Base-by-base conservation (phyloP, 2,888 invertebrate species). In the Vannuccia rotundouncinata region DNA sequence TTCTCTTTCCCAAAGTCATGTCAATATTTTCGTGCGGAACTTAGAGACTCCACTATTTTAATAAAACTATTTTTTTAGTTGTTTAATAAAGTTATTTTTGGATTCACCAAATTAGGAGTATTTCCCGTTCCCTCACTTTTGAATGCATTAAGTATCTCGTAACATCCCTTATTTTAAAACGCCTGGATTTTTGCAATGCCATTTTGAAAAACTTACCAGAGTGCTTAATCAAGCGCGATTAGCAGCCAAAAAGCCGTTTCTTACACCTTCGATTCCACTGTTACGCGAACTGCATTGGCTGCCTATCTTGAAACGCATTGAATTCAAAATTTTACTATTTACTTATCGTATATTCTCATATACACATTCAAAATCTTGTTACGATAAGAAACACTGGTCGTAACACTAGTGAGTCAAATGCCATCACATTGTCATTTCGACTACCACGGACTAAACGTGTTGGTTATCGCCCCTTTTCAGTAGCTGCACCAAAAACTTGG, bases 381-480 rank as follows among this genome's bases (percentile, higher is more conserved):
- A 66, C 66, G 25, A 22, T 13, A n/a, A 66, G 66, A 66, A 66
- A 66, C 66, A 66, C 66, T 66, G 66, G 17, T 66, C 66, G 66
- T 66, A 66, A 66, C 25, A 66, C 66, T 66, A 66, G 66, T 22
- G 66, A 66, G 66, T 66, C 66, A n/a, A 66, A 66, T 66, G 66
- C 66, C 66, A 66, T 66, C 66, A 66, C 25, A 66, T 66, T 66
- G 66, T 66, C 66, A 66, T 66, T 22, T 66, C 66, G 25, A 13
- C 66, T 66, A 66, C 25, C 66, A 22, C 66, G 66, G 66, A 66
- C 66, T 22, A 66, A 66, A 5, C 66, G 25, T 66, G 22, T 66
- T 66, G 66, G 66, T 66, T 66, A 66, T 66, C 25, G 66, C 66
- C 66, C 22, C 66, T 66, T 66, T 66, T 22, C n/a, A 66, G 66